A percentile compares a stretch with the other conserved stretches of the same genome.
Evolutionary conservation across 2,888 invertebrate species (phyloP).

Genomic region (Nemoura dubitans): DNA sequence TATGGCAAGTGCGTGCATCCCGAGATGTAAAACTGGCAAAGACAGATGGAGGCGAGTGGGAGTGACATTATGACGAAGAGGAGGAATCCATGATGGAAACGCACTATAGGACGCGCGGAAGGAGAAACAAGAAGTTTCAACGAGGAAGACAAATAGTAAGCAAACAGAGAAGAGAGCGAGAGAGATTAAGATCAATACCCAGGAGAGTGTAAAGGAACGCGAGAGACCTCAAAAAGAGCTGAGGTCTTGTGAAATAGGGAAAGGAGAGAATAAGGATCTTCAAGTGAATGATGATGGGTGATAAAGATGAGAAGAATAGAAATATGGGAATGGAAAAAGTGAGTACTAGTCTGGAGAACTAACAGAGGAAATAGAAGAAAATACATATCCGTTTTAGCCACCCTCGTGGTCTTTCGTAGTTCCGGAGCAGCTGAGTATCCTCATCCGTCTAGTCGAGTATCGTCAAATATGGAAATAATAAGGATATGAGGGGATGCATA

Average conservation of each 20-base stretch:
- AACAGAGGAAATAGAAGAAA: constrained; percentile 37
- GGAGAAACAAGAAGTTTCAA: constrained; percentile 25
- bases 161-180: constrained; percentile 30
- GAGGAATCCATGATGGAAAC: constrained; percentile 27
- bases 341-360: constrained; percentile 26
- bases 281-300: constrained; percentile 43
- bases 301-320: constrained; percentile 35
- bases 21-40: constrained; percentile 36
- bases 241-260: constrained; percentile 35
- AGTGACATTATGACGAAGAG: constrained; percentile 41
- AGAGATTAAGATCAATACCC: constrained; percentile 41
- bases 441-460: constrained; percentile 29
- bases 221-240: neutral
- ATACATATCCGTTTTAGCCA: constrained; percentile 34
- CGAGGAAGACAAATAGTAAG: constrained; percentile 38
- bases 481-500: constrained; percentile 39
- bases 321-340: constrained; percentile 27
- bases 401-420: constrained; percentile 9
- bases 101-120: neutral
- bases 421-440: constrained; percentile 35
- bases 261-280: constrained; percentile 38
- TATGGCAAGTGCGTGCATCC: constrained; percentile 1
- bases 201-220: constrained; percentile 21
- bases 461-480: constrained; percentile 32
- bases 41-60: constrained; percentile 38